Evolutionary conservation across 1,140 invertebrate genomes (phyloP), one percentile per base, ranked within the genome.

Genomic region (Solenopsis invicta): DNA sequence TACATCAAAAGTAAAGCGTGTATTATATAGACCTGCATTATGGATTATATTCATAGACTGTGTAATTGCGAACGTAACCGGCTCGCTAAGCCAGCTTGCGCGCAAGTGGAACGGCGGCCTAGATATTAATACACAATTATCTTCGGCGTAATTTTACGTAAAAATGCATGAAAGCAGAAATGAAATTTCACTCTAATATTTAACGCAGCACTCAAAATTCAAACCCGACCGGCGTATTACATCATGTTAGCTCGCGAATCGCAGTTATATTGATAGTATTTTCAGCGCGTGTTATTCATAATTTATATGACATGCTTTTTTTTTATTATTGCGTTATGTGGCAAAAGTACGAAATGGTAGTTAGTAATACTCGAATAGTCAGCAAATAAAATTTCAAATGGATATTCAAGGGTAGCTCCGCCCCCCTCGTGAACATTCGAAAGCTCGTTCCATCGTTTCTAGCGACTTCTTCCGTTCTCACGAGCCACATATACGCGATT

Each of bases 391-490:
- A 24, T 85, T 66, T 37, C 52, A 6, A 45, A 18, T 3, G 24
- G 6, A 45, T 5, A 67, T 21, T 66, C 13, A 77, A 64, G 16
- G 16, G 45, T 24, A 29, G 76, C 61, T 9, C 4, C 29, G 6
- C 24, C 29, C 29, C 21, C 10, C 45, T 64, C 50, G 62, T 59
- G 74, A 81, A 75, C 66, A 90, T 87, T 87, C 69, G 56, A 72
- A 72, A 66, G 37, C 13, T 41, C 21, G 56, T 18, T 52, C 34
- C 48, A 76, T 88, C 80, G 81, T 84, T 81, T 81, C 81, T 86
- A 82, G 89, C 90, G 89, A 88, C 81, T 90, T 82, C 86, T 90
- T 90, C 81, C 89, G 89, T 82, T 90, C 89, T 90, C 89, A 90
- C 89, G 89, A 78, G 59, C 69, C 75, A 8, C 64, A 45, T 82